These are phyloP conservation scores for Plagodis dolabraria DNA, from an alignment of 2,888 invertebrate species.

Conservation along the genomic window DNA sequence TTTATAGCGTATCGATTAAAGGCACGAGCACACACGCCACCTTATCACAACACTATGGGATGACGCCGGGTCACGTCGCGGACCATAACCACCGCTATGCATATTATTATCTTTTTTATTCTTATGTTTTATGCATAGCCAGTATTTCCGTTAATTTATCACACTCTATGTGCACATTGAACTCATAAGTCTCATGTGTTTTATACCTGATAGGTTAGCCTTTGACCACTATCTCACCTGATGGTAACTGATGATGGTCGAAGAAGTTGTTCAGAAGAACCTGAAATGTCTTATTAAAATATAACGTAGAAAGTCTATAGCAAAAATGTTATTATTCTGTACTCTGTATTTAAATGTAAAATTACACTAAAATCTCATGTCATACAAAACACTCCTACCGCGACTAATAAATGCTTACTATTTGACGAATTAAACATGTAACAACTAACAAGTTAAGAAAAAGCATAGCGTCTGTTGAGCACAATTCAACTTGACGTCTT, in stretches of 20 bases:
- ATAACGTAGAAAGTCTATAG: neutral
- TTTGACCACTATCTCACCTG: no score
- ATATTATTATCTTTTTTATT: conserved; percentile 18
- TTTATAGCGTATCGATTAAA: conserved; percentile 11
- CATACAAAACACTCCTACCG: neutral
- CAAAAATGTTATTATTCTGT: no score
- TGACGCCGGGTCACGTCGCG: conserved; percentile 41
- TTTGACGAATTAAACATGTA: no score
- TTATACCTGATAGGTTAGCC: no score
- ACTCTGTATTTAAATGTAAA: no score
- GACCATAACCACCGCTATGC: conserved; percentile 41
- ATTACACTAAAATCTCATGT: no score
- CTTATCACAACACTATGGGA: conserved; percentile 41
- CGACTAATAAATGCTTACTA: neutral
- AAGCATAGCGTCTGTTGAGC: no score
- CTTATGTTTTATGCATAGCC: conserved; percentile 17
- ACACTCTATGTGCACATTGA: conserved; percentile 13
- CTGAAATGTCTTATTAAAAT: neutral
- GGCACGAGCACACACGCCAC: neutral
- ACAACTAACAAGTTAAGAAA: no score
- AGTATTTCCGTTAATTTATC: conserved; percentile 23
- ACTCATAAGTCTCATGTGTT: conserved; percentile 1
- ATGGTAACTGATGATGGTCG: no score
- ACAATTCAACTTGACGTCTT: conserved; percentile 1
- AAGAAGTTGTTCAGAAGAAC: no score